Percentiles rank a stretch among this genome's conserved stretches.
Conservation (phyloP, 2,888 invertebrate species). For the Phania funesta region DNA sequence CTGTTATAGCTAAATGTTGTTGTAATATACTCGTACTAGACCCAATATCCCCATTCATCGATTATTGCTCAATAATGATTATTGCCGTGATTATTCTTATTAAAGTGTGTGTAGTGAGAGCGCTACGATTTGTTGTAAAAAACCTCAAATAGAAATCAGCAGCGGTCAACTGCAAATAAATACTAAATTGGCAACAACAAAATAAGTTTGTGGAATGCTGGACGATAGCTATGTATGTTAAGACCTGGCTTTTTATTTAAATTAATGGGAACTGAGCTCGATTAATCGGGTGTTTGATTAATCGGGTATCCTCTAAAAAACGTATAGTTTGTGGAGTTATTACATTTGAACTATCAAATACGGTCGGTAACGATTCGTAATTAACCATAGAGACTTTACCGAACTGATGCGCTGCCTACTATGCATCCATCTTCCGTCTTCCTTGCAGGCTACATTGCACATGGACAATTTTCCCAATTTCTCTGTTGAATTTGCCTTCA, state of each 20-base stretch:
- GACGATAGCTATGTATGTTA: constrained; percentile 45
- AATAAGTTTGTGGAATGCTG: constrained; percentile 32
- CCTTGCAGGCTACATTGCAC: too few species aligned
- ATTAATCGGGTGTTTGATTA: constrained; percentile 37
- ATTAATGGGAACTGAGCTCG: neutral
- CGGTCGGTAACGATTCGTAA: too few species aligned
- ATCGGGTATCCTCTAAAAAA: too few species aligned
- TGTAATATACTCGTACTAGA: neutral
- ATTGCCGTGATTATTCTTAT: constrained; percentile 73
- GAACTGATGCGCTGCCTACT: too few species aligned
- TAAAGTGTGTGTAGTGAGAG: constrained; percentile 66
- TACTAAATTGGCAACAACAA: constrained; percentile 4
- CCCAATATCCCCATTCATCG: constrained; percentile 71
- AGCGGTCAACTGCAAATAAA: constrained; percentile 52
- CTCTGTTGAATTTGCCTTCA: too few species aligned
- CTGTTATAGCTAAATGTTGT: constrained; percentile 3
- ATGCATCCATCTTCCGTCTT: too few species aligned
- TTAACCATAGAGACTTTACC: too few species aligned
- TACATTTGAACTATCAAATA: too few species aligned
- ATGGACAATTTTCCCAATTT: too few species aligned
- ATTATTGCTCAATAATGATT: constrained; percentile 75
- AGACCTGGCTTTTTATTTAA: constrained; percentile 25
- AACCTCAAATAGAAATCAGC: constrained; percentile 20
- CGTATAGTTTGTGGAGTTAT: too few species aligned
- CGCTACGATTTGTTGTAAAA: constrained; percentile 56